Conservation (phyloP, 1,140 invertebrate genomes). For the Venustaconcha ellipsiformis region DNA sequence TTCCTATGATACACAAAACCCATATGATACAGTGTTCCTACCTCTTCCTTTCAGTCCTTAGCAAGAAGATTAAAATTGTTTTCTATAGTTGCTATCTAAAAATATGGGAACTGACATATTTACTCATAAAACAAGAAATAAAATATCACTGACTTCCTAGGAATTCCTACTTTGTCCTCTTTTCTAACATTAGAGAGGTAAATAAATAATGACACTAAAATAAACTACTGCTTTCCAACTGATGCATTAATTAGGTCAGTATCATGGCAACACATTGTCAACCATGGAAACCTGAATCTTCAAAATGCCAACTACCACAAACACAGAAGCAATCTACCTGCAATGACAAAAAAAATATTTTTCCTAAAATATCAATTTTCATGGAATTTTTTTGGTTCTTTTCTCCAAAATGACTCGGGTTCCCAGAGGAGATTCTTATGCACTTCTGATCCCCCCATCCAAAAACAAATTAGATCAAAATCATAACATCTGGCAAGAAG, state of each 20-base stretch:
- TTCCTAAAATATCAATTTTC: too few relatives aligned
- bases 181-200: slow-evolving; percentile 68
- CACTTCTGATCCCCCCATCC: slow-evolving; percentile 67
- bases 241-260: slow-evolving; percentile 70
- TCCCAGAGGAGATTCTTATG: slow-evolving; percentile 69
- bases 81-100: too few relatives aligned
- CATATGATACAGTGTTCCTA: too few relatives aligned
- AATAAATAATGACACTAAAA: slow-evolving; percentile 70
- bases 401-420: slow-evolving; percentile 67
- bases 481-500: slow-evolving; percentile 73
- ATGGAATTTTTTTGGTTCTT: slow-evolving; percentile 54
- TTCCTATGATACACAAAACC: too few relatives aligned
- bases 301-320: slow-evolving; percentile 71
- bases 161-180: slow-evolving; percentile 57
- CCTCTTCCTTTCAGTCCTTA: too few relatives aligned
- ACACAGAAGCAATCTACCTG: slow-evolving; percentile 71
- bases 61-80: too few relatives aligned
- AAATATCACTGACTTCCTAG: too few relatives aligned
- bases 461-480: slow-evolving; percentile 69
- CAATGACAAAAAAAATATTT: not conserved
- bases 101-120: too few relatives aligned
- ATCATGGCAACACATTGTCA: slow-evolving; percentile 73
- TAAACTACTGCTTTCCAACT: too few relatives aligned
- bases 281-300: slow-evolving; percentile 67
- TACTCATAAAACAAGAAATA: too few relatives aligned